Evolutionary conservation across 2,888 invertebrate genomes (phyloP).

Genomic region (Pammene aurita): DNA sequence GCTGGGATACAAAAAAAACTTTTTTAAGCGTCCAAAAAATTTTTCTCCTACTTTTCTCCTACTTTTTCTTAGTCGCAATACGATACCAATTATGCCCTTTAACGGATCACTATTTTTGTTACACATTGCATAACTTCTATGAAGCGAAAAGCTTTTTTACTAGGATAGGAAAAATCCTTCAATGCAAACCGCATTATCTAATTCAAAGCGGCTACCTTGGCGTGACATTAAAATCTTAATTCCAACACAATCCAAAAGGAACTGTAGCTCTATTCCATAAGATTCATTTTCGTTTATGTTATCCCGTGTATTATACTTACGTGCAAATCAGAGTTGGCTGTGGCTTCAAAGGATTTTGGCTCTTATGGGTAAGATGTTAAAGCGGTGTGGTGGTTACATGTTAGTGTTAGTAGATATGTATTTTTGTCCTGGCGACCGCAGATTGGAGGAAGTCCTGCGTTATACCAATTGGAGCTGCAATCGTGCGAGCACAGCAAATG

Average conservation of each 20-base stretch:
- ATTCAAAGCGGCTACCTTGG: slow-evolving; percentile 32
- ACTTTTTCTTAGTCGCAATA: too few relatives aligned
- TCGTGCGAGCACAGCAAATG: slow-evolving; percentile 9
- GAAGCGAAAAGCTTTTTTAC: neutral
- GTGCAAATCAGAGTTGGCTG: neutral
- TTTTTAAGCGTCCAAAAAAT: too few relatives aligned
- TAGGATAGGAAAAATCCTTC: slow-evolving; percentile 10
- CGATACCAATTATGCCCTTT: too few relatives aligned
- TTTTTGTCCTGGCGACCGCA: slow-evolving; percentile 36
- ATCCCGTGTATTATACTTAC: neutral
- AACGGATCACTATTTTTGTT: too few relatives aligned
- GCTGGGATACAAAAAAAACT: too few relatives aligned
- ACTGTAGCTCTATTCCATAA: neutral
- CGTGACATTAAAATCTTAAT: slow-evolving; percentile 14
- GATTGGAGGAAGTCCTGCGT: slow-evolving; percentile 52
- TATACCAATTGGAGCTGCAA: slow-evolving; percentile 49
- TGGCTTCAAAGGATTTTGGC: slow-evolving; percentile 9
- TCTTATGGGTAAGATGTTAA: slow-evolving; percentile 3
- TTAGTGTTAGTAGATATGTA: slow-evolving; percentile 13
- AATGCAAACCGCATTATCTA: slow-evolving; percentile 27
- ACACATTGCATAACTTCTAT: too few relatives aligned
- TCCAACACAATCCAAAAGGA: neutral
- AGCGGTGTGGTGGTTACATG: neutral
- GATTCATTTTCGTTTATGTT: neutral
- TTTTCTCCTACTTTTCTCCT: too few relatives aligned